Percentiles rank a stretch among this genome's conserved stretches.
Evolutionary conservation across 2,797 vertebrate species (phyloP).

Genomic region (Myoxocephalus aenaeus): DNA sequence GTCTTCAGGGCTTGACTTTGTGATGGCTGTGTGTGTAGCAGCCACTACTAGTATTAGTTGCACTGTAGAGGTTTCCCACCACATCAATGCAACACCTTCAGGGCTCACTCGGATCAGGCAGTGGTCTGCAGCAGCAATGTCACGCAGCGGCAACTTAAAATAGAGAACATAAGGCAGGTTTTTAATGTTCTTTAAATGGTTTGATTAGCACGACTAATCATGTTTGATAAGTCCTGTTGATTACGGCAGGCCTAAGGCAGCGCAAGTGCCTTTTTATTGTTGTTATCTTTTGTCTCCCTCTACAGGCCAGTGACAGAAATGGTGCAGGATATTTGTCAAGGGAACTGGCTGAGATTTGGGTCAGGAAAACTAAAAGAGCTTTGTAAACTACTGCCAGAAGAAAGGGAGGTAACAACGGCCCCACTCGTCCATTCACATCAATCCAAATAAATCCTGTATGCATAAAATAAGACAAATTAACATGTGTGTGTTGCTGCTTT

Average conservation of each 20-base stretch:
- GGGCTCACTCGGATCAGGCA: background rate
- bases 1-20: background rate
- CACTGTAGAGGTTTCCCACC: background rate
- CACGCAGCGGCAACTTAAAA: background rate
- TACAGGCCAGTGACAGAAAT: constrained; percentile 82
- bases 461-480: background rate
- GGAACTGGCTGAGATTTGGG: constrained; percentile 79
- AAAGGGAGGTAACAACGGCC: constrained; percentile 80
- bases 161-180: background rate
- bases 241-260: background rate
- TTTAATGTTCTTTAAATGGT: background rate
- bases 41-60: background rate
- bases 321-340: constrained; percentile 81
- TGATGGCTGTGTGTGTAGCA: background rate
- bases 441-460: background rate
- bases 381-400: constrained; percentile 85
- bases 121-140: background rate
- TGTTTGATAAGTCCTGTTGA: background rate
- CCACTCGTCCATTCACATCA: background rate
- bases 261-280: background rate
- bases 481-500: too few relatives aligned
- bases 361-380: constrained; percentile 85
- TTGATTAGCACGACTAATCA: background rate
- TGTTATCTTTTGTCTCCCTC: constrained; percentile 58
- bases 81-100: background rate